Conservation (phyloP, 2,113 vertebrate species). For the Lota lota region DNA sequence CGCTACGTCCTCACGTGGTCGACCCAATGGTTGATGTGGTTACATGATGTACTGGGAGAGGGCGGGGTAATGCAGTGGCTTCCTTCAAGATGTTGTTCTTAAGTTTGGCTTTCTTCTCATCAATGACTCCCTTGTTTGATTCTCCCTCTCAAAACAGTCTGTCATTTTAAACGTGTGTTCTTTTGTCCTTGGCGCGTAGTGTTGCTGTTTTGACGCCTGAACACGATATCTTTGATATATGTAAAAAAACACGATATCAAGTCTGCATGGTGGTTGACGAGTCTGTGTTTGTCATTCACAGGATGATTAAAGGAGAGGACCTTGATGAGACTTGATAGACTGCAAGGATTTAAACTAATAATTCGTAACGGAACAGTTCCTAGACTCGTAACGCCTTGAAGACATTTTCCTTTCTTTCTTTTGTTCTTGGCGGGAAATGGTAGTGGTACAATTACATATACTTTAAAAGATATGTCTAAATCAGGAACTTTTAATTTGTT, state of each 20-base stretch:
- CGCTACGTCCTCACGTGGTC: not conserved
- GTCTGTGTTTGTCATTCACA: slow-evolving; percentile 50
- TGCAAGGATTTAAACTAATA: slow-evolving; percentile 78
- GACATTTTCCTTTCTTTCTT: slow-evolving; percentile 73
- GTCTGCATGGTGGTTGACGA: not conserved
- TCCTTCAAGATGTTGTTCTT: no score
- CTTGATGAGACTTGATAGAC: slow-evolving; percentile 76
- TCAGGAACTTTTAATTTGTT: slow-evolving; percentile 82
- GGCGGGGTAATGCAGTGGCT: no score
- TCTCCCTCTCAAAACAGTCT: not conserved
- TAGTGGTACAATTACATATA: slow-evolving; percentile 96
- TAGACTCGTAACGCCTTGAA: slow-evolving; percentile 96
- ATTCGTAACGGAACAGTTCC: slow-evolving; percentile 87
- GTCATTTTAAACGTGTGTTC: no score
- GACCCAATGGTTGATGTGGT: no score
- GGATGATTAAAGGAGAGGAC: slow-evolving; percentile 89
- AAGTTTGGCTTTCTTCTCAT: no score
- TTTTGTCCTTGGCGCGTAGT: no score
- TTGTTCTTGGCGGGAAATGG: slow-evolving; percentile 96
- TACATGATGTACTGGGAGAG: not conserved
- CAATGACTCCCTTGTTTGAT: not conserved
- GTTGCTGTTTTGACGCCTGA: no score
- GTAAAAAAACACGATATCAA: no score
- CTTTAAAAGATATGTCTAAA: slow-evolving; percentile 87
- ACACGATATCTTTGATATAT: no score